A percentile compares a stretch with the other conserved stretches of the same genome.
phyloP scores from a whole-genome alignment of 2,888 invertebrate species.

The Euspilapteryx auroguttella region DNA sequence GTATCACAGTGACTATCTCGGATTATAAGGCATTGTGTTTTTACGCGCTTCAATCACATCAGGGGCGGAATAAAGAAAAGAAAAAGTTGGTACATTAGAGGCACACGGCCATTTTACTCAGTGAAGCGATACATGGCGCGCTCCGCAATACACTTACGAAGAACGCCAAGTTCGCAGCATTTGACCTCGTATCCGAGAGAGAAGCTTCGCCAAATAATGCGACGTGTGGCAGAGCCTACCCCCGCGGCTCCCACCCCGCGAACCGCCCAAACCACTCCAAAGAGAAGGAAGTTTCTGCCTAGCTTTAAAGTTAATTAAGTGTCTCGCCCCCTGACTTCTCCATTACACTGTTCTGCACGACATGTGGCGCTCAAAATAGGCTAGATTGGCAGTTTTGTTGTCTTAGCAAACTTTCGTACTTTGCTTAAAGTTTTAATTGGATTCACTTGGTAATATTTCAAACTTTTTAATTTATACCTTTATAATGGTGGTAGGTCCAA shows the following conservation, averaged over 20 bases:
- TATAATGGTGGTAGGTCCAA: too few relatives aligned
- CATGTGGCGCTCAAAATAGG: constrained; percentile 13
- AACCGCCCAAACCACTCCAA: constrained; percentile 7
- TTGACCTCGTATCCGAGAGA: constrained; percentile 36
- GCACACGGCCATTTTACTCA: constrained; percentile 13
- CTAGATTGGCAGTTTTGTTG: constrained; percentile 5
- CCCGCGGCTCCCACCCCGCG: constrained; percentile 10
- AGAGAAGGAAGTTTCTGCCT: constrained; percentile 25
- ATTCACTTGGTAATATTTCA: constrained; percentile 1
- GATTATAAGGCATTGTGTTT: too few relatives aligned
- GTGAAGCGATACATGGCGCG: constrained; percentile 16
- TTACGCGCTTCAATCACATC: too few relatives aligned
- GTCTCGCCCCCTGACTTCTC: constrained; percentile 17
- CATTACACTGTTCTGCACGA: constrained; percentile 22
- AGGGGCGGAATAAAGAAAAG: too few relatives aligned
- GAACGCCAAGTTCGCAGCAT: constrained; percentile 21
- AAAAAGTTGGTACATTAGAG: constrained; percentile 15
- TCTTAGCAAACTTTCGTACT: not conserved
- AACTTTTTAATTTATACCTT: too few relatives aligned
- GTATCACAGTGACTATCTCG: too few relatives aligned
- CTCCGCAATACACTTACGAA: too few relatives aligned
- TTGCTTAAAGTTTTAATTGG: constrained; percentile 1
- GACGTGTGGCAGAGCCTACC: constrained; percentile 17
- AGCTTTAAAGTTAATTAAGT: constrained; percentile 46
- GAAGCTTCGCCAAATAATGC: constrained; percentile 23